Evolutionary conservation across 2,113 vertebrate species (phyloP), one percentile per base, ranked within the genome.

Genomic region (Lycocorax pyrrhopterus): DNA sequence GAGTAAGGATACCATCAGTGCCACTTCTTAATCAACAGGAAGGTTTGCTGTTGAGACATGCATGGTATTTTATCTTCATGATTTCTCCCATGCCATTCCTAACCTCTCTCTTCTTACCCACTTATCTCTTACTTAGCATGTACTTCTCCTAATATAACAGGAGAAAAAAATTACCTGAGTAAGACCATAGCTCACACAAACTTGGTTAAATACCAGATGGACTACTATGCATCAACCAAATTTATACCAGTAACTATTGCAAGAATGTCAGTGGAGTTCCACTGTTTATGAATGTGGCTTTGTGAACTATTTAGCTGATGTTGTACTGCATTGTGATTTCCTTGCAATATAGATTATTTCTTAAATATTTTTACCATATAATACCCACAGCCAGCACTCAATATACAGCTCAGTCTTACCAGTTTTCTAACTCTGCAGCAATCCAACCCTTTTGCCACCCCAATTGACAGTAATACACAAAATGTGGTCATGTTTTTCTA

Each of bases 1-100:
- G 95, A 87, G 71, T 26, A 49, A 82, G 74, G 77, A 96, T 93
- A 93, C 32, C 62, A 84, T 91, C 87, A 89, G 58, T 60, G 41
- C 44, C 74, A 82, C 46, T 82, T 90, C 52, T 84, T 84, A 84
- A 94, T 73, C 87, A 91, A 93, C 49, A 75, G 32, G 53, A 95
- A 91, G 58, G 62, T 89, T 91, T 91, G 69, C 39, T 94, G 51
- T 91, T 93, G 75, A 93, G 79, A 80, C 86, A 93, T 63, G 84
- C 69, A 79, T 3, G 3, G 84, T 66, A 83, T 89, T 96, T 94
- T 87, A 87, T 89, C 93, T 94, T 87, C 49, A 43, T 67, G 87
- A 66, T 43, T 91, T 95, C 78, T 87, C 51, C 84, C 58, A 76
- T 10, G 11, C 51, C 46, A 73, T 73, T 68, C 46, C 39, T 82